These are phyloP conservation scores for Schlechtendalia chinensis DNA, from an alignment of 1,140 invertebrate genomes.

Conservation along the genomic window DNA sequence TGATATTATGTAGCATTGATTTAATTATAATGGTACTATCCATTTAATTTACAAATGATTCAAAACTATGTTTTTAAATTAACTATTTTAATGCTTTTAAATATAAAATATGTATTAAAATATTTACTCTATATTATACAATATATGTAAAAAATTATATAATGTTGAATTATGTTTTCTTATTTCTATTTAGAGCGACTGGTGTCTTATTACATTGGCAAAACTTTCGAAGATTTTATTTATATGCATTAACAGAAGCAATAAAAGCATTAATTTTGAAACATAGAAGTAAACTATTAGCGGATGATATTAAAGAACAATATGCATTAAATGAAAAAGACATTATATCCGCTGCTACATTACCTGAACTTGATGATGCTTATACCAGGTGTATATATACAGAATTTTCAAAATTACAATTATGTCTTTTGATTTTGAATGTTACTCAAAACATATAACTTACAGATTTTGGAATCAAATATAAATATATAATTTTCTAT, in stretches of 20 bases:
- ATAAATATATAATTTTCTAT: too few relatives aligned
- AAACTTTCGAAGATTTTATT: slow-evolving; percentile 80
- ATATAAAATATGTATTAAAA: too few relatives aligned
- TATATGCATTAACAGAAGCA: slow-evolving; percentile 91
- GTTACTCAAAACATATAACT: too few relatives aligned
- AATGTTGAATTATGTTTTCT: slow-evolving; percentile 50
- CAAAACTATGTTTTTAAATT: too few relatives aligned
- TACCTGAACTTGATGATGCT: slow-evolving; percentile 83
- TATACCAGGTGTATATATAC: slow-evolving; percentile 65
- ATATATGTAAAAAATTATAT: not conserved
- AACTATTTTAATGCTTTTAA: too few relatives aligned
- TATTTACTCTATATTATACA: too few relatives aligned
- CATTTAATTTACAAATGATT: too few relatives aligned
- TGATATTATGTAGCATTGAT: too few relatives aligned
- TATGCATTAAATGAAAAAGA: slow-evolving; percentile 72
- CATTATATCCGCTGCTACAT: slow-evolving; percentile 78
- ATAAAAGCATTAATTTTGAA: slow-evolving; percentile 79
- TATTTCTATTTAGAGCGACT: slow-evolving; percentile 69
- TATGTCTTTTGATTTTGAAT: too few relatives aligned
- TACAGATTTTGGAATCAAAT: too few relatives aligned
- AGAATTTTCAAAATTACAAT: too few relatives aligned
- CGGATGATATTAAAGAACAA: slow-evolving; percentile 69
- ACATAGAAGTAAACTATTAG: slow-evolving; percentile 74
- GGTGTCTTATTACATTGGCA: slow-evolving; percentile 80
- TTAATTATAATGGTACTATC: too few relatives aligned